Evolutionary conservation across 92 coral and sea anemone species (phyloP), one percentile per base, ranked within the genome.

Genomic region (Porites rus): DNA sequence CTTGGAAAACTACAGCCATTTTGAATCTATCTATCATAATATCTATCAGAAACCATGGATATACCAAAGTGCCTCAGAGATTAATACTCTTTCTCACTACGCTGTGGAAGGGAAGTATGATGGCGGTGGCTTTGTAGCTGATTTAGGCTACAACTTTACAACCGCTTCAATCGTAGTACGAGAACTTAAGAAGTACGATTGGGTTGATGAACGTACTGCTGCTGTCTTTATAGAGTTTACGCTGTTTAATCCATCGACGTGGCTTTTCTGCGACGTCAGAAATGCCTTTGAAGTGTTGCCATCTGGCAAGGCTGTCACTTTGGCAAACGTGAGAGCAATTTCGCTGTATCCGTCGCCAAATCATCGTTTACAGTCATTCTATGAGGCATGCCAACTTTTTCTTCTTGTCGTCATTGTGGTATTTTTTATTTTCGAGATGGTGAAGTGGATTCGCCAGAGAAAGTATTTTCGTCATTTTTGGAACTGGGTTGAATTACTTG

Each of bases 211-310:
- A 18, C 72, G 72, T 8, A 94, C 97, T 24, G 91, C 71, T 2
- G 97, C 91, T 10, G 87, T 94, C 7, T 89, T 94, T 54, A 78
- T 90, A 51, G 97, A 94, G 76, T 89, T 94, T 31, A 89, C 97
- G 9, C 25, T 94, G 19, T 92, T 89, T 73, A 91, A 92, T 22
- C 95, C 97, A 51, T 75, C 90, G 18, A 91, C 92, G 52, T 84
- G 74, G 53, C 83, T 93, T 52, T 93, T 93, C 84, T 87, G 94
- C 78, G 75, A 74, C 28, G 96, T 85, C 12, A 91, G 91, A 64
- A 84, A 90, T 18, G 71, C 87, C 10, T 90, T 76, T 72, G 96
- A 93, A 82, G 78, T 62, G 67, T 58, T 90, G 64, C 77, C 66
- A 28, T 87, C 84, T 50, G 93, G 96, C 19, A 85, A 89, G 0